A percentile compares a stretch with the other conserved stretches of the same genome.
These are phyloP conservation scores for Archivesica marissinica DNA, from an alignment of 1,140 invertebrate genomes.

Conservation along the genomic window DNA sequence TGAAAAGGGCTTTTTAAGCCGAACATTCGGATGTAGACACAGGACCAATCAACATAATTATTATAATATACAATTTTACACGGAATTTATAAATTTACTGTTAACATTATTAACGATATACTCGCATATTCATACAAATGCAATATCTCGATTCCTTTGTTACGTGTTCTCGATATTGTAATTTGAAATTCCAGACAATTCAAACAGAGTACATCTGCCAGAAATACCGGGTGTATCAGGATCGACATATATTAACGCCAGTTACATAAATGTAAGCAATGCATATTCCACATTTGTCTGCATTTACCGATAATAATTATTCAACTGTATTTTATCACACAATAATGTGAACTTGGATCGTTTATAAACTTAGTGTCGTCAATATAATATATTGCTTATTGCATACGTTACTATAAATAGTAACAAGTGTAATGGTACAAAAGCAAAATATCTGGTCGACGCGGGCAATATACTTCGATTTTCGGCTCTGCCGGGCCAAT, in stretches of 20 bases:
- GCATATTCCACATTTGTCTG: background rate
- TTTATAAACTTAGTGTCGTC: no score
- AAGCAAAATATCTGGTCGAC: no score
- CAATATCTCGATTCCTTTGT: background rate
- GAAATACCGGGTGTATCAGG: background rate
- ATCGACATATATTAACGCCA: slow-evolving; percentile 19
- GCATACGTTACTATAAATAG: no score
- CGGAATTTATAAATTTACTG: background rate
- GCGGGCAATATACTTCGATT: no score
- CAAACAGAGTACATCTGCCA: slow-evolving; percentile 3
- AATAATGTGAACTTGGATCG: no score
- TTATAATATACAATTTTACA: background rate
- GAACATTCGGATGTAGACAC: background rate
- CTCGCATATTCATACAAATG: background rate
- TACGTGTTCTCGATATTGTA: background rate
- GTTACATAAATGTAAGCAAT: slow-evolving; percentile 8
- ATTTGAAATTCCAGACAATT: slow-evolving; percentile 20
- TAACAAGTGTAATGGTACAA: no score
- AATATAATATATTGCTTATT: no score
- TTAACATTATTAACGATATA: background rate
- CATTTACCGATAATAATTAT: background rate
- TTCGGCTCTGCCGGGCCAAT: no score
- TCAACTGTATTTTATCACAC: background rate
- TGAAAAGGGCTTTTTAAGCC: no score
- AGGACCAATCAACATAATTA: background rate